Evolutionary conservation across 2,888 invertebrate species (phyloP), one percentile per base, ranked within the genome.

Genomic region (Ganaspis brasiliensis): DNA sequence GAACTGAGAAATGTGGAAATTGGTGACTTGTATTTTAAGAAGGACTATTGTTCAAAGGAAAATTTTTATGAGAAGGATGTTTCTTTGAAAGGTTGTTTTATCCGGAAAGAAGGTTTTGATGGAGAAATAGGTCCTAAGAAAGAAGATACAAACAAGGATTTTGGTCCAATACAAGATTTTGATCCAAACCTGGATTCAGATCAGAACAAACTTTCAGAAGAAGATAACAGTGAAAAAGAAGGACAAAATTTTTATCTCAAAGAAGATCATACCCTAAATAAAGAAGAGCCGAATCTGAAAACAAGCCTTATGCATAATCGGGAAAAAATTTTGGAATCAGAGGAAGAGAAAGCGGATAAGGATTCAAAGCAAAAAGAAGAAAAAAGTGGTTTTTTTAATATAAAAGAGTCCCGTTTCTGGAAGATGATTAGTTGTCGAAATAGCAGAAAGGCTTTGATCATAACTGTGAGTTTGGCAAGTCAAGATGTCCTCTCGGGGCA

Each of bases 401-500:
- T 45, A 1, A 45, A n/a, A 14, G 14, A 63, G 14, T 63, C 40
- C 10, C 4, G 37, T 4, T 63, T 63, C 6, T 63, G 24, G 37
- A 63, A 63, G 19, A 21, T 45, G 1, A 6, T 63, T 4, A 10
- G 10, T 6, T 8, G 21, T 9, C 16, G 19, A 40, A 40, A 63
- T 40, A 94, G 93, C 83, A 92, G 92, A 72, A 93, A 92, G 80
- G 95, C 95, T 0, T 91, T 95, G 1, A 91, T 94, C 9, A 93
- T 95, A 74, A 90, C 94, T 0, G 86, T 94, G 63, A 93, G 93
- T 0, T 92, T 95, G 73, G 95, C 95, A 91, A 93, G 94, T 0
- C 92, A 93, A 14, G 93, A 93, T 83, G 95, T 95, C 85, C 93
- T 95, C 74, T 94, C 94, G 63, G 94, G 94, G 0, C 93, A 94